These are phyloP conservation scores for Trididemnum miniatum DNA, from an alignment of 23 tunicate genomes.

Conservation along the genomic window DNA sequence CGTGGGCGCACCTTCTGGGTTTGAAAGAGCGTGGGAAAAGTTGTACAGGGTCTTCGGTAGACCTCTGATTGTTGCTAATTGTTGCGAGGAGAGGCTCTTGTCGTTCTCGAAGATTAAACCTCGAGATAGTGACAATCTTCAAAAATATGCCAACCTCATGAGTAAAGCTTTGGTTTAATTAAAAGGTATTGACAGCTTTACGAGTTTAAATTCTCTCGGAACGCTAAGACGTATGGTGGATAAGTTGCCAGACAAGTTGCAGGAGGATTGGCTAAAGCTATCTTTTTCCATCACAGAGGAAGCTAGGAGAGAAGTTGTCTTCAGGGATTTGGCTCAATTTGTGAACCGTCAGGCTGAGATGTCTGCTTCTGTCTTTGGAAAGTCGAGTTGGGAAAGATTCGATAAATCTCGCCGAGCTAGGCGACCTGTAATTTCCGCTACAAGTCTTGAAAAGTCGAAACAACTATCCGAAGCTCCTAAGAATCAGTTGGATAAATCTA, in stretches of 20 bases:
- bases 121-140: background rate
- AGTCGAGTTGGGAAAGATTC: too few relatives aligned
- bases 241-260: background rate
- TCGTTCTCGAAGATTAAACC: background rate
- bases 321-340: background rate
- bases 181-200: background rate
- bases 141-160: too few relatives aligned
- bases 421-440: too few relatives aligned
- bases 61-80: background rate
- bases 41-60: background rate
- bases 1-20: too few relatives aligned
- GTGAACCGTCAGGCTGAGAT: background rate
- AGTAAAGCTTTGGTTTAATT: background rate
- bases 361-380: background rate
- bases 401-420: too few relatives aligned
- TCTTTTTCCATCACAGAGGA: background rate
- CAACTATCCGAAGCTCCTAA: background rate
- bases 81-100: background rate
- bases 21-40: background rate
- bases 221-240: background rate
- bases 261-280: background rate
- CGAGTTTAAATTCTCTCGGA: background rate
- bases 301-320: too few relatives aligned
- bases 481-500: too few relatives aligned
- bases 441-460: background rate